Conservation (phyloP, 1,140 invertebrate species). For the Melitaea cinxia region DNA sequence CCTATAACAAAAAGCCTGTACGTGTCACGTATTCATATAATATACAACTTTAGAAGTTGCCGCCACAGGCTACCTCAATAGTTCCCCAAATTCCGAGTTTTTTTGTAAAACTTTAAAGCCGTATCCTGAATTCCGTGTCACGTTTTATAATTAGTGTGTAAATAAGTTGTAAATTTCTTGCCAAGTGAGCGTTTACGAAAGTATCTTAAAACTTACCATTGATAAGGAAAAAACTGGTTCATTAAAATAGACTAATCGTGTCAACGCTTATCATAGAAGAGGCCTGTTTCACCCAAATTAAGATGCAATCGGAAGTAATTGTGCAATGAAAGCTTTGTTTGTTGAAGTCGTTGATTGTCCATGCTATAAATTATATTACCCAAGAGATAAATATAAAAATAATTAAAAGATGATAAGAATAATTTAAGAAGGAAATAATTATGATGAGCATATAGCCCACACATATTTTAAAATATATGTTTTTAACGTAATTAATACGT, state of each 20-base stretch:
- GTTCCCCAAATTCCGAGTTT: constrained; percentile 35
- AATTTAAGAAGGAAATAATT: neutral
- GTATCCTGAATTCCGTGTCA: constrained; percentile 28
- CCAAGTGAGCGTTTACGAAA: constrained; percentile 40
- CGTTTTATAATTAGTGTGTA: constrained; percentile 16
- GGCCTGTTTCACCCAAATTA: constrained; percentile 38
- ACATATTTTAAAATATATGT: too few relatives aligned
- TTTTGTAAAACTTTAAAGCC: constrained; percentile 20
- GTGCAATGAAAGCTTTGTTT: constrained; percentile 35
- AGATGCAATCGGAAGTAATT: constrained; percentile 41
- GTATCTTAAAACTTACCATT: constrained; percentile 22
- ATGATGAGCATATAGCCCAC: too few relatives aligned
- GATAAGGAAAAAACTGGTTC: constrained; percentile 40
- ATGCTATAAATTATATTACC: constrained; percentile 20
- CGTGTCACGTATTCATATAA: constrained; percentile 58
- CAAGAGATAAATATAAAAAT: constrained; percentile 11
- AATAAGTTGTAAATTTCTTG: constrained; percentile 11
- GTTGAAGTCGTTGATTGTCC: constrained; percentile 23
- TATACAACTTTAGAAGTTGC: constrained; percentile 51
- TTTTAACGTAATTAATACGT: too few relatives aligned
- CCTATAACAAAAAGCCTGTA: constrained; percentile 46
- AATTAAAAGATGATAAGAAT: neutral
- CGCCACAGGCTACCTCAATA: constrained; percentile 37
- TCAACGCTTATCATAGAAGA: constrained; percentile 35
- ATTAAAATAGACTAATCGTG: constrained; percentile 34